Percentiles rank a stretch among this genome's conserved stretches.
Conservation (phyloP, 2,113 vertebrate species). For the Baryphthengus martii region DNA sequence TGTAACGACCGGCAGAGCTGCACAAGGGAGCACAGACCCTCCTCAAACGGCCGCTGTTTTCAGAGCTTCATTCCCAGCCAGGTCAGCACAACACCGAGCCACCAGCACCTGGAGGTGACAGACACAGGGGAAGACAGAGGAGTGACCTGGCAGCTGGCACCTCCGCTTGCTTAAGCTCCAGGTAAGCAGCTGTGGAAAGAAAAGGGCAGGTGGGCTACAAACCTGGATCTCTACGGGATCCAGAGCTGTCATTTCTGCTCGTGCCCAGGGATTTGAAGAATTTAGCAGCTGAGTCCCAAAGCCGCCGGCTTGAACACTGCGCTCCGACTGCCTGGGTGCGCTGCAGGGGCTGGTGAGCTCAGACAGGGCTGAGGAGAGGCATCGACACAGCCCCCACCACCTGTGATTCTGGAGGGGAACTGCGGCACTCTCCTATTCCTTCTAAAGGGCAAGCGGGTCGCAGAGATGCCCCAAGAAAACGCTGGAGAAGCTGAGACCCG, state of each 20-base stretch:
- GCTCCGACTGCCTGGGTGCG: not conserved
- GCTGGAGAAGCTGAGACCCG: not conserved
- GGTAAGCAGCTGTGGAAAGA: not conserved
- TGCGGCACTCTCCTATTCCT: not conserved
- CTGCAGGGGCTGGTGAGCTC: not conserved
- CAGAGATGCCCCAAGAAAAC: not conserved
- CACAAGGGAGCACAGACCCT: not conserved
- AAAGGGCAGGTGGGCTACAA: not conserved
- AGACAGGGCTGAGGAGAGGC: not conserved
- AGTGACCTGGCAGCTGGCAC: not conserved
- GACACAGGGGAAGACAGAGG: not conserved
- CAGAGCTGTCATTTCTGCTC: not conserved
- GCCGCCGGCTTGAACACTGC: not conserved
- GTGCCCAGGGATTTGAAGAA: not conserved
- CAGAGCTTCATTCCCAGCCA: not conserved
- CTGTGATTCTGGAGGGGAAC: not conserved
- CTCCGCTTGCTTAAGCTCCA: not conserved
- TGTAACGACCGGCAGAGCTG: not conserved
- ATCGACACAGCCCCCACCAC: fast-evolving
- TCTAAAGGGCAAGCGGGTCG: not conserved
- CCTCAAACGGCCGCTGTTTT: not conserved
- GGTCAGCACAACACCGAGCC: not conserved
- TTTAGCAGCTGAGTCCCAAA: not conserved
- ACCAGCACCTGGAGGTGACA: not conserved
- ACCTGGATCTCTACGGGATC: not conserved